Conservation (phyloP, 1,140 invertebrate species). For the Myzus persicae region DNA sequence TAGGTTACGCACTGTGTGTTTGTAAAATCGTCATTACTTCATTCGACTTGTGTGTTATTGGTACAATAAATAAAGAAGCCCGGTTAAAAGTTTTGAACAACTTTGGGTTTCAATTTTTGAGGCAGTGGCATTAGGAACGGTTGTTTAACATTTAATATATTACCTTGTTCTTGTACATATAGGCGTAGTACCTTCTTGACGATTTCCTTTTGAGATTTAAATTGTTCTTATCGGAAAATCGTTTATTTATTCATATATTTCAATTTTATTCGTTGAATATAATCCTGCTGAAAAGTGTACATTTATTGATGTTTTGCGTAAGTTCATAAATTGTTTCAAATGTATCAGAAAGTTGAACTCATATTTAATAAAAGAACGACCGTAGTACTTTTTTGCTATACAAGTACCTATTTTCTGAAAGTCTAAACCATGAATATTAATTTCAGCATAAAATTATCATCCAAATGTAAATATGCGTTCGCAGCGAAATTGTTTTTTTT, state of each 20-base stretch:
- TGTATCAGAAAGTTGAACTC: neutral
- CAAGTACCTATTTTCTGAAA: neutral
- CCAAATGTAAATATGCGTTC: neutral
- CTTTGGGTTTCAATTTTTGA: neutral
- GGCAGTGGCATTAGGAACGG: neutral
- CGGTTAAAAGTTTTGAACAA: neutral
- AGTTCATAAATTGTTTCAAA: neutral
- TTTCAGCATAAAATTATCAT: conserved; percentile 14
- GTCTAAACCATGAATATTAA: neutral
- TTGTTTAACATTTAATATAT: neutral
- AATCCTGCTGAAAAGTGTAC: neutral
- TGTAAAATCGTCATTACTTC: neutral
- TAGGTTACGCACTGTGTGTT: neutral
- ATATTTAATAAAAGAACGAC: neutral
- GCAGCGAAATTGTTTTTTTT: neutral
- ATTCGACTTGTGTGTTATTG: neutral
- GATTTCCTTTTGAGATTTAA: neutral
- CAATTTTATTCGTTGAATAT: neutral
- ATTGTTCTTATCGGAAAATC: neutral
- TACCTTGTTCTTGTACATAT: neutral
- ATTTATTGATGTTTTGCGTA: neutral
- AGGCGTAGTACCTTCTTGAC: too few species aligned
- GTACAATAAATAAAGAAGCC: neutral
- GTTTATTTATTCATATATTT: neutral
- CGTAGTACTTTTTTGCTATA: neutral